These are phyloP conservation scores for Dipus sagitta DNA, from an alignment of 2,797 vertebrate genomes.

Conservation along the genomic window DNA sequence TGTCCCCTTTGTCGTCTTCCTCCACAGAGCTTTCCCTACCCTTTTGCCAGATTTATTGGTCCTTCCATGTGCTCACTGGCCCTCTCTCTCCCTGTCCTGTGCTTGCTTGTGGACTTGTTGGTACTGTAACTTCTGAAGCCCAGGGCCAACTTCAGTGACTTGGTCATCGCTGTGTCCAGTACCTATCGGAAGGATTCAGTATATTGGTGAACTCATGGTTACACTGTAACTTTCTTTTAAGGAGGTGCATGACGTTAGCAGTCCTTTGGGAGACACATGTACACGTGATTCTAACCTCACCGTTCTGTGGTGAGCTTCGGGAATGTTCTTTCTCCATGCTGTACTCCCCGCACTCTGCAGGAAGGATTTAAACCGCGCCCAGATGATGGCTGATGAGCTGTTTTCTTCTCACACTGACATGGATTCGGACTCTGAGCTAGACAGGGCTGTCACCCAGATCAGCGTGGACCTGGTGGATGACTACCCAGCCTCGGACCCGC, in stretches of 20 bases:
- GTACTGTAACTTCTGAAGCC: not conserved
- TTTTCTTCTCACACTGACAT: conserved; percentile 89
- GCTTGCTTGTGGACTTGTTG: not conserved
- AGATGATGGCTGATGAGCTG: conserved; percentile 92
- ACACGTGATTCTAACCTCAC: not conserved
- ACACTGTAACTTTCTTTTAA: not conserved
- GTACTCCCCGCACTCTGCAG: conserved; percentile 84
- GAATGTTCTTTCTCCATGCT: not conserved
- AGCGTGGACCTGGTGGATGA: conserved; percentile 96
- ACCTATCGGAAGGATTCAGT: not conserved
- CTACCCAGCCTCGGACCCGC: conserved; percentile 97
- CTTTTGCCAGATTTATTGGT: fast-evolving
- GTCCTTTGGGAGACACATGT: not conserved
- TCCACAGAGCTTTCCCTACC: not conserved
- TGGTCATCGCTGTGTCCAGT: not conserved
- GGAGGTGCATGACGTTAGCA: not conserved
- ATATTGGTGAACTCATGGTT: not conserved
- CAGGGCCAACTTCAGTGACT: not conserved
- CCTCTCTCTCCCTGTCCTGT: not conserved
- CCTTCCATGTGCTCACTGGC: not conserved
- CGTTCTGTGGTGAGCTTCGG: not conserved
- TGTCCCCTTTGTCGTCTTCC: not conserved
- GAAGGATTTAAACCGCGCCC: conserved; percentile 93
- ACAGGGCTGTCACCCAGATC: conserved; percentile 92
- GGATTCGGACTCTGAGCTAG: conserved; percentile 91